Percentiles rank a stretch among this genome's conserved stretches.
phyloP scores from a whole-genome alignment of 2,888 invertebrate genomes.

The Oxystoma pomonae region DNA sequence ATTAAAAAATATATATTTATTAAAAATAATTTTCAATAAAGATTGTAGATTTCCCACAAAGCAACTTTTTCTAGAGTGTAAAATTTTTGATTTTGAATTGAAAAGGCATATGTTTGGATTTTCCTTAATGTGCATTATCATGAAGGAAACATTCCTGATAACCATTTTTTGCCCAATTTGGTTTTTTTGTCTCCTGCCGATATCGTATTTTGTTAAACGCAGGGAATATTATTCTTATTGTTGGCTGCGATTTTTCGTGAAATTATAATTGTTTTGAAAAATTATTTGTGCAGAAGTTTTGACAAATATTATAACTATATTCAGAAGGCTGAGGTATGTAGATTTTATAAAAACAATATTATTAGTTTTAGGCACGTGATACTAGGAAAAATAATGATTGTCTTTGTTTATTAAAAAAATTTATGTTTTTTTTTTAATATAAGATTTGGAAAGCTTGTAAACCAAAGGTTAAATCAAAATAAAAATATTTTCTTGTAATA shows the following conservation, averaged over 20 bases:
- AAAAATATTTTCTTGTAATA: background rate
- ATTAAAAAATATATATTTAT: no score
- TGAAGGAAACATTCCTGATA: no score
- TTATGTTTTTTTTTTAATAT: background rate
- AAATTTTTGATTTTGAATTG: no score
- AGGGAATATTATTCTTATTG: background rate
- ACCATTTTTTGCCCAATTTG: no score
- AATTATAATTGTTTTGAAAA: background rate
- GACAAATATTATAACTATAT: background rate
- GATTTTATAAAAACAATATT: background rate
- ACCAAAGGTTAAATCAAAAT: background rate
- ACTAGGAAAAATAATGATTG: background rate
- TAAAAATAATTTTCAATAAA: no score
- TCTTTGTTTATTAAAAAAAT: background rate
- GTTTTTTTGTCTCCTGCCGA: background rate
- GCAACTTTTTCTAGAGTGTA: no score
- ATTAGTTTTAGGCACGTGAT: background rate
- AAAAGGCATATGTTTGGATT: no score
- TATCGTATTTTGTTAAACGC: background rate
- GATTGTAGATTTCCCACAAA: no score
- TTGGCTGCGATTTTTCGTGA: background rate
- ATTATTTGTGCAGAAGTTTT: background rate
- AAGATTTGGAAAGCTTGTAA: background rate
- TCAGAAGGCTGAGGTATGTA: background rate
- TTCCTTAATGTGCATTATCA: no score